These are phyloP conservation scores for Cepaea nemoralis DNA, from an alignment of 1,140 invertebrate genomes.

Conservation along the genomic window DNA sequence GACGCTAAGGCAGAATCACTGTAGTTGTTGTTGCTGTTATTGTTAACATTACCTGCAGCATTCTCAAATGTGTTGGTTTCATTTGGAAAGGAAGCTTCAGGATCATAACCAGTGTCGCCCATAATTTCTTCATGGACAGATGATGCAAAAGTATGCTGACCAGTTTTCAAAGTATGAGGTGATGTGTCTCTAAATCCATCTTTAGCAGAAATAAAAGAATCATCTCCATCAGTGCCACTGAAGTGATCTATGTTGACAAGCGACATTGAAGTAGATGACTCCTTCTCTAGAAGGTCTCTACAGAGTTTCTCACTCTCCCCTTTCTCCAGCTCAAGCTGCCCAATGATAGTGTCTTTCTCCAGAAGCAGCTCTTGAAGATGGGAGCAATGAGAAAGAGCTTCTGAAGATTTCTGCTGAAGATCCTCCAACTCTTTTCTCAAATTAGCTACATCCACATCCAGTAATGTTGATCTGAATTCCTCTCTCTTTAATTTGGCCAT, in stretches of 20 bases:
- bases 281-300: constrained; percentile 39
- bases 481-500: neutral
- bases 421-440: neutral
- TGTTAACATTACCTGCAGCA: neutral
- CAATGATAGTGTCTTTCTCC: constrained; percentile 21
- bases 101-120: neutral
- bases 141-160: neutral
- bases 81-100: constrained; percentile 1
- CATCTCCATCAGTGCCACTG: constrained; percentile 22
- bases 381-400: neutral
- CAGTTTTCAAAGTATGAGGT: neutral
- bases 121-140: neutral
- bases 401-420: neutral
- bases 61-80: constrained; percentile 12
- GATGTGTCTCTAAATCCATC: constrained; percentile 1
- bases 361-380: constrained; percentile 1
- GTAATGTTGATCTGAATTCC: neutral
- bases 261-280: neutral
- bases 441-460: neutral
- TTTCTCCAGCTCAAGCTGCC: constrained; percentile 34
- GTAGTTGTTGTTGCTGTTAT: constrained; percentile 30
- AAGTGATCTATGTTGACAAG: neutral
- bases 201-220: constrained; percentile 4
- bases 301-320: constrained; percentile 44
- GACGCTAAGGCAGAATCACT: neutral